Conservation (phyloP, 1,140 invertebrate genomes). For the Anoplolepis gracilipes region DNA sequence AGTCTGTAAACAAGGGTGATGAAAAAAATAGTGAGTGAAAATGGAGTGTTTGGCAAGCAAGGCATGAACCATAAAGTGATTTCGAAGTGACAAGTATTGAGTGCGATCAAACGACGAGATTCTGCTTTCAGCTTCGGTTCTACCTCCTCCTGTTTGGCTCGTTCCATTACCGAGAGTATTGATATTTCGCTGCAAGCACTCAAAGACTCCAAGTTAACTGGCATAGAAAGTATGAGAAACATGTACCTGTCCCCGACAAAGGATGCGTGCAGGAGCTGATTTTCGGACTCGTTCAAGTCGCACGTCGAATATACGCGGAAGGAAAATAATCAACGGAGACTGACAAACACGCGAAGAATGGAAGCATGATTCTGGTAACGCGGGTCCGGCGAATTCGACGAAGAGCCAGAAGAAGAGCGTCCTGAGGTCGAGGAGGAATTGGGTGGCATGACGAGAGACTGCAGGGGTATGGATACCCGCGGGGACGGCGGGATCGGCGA, state of each 20-base stretch:
- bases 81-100: constrained; percentile 42
- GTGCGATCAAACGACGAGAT: constrained; percentile 33
- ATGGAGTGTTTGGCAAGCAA: constrained; percentile 8
- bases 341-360: constrained; percentile 22
- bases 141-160: neutral
- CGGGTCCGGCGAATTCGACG: constrained; percentile 44
- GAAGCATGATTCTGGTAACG: constrained; percentile 51
- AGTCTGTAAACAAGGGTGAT: neutral
- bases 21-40: constrained; percentile 33
- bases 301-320: neutral
- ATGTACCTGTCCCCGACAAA: neutral
- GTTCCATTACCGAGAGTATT: constrained; percentile 13
- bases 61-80: constrained; percentile 17
- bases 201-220: constrained; percentile 27
- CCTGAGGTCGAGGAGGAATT: neutral
- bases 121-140: constrained; percentile 36
- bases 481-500: constrained; percentile 18
- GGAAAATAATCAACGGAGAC: neutral
- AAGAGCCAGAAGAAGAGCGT: constrained; percentile 48
- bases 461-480: constrained; percentile 28
- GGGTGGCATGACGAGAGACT: constrained; percentile 6
- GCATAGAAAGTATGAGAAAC: constrained; percentile 16
- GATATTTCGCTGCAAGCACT: constrained; percentile 27
- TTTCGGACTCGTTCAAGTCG: neutral
- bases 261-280: constrained; percentile 32